Percentiles rank a stretch among this genome's conserved stretches.
Conservation (phyloP, 2,888 invertebrate species). For the Rambutsinella grinnellia region DNA sequence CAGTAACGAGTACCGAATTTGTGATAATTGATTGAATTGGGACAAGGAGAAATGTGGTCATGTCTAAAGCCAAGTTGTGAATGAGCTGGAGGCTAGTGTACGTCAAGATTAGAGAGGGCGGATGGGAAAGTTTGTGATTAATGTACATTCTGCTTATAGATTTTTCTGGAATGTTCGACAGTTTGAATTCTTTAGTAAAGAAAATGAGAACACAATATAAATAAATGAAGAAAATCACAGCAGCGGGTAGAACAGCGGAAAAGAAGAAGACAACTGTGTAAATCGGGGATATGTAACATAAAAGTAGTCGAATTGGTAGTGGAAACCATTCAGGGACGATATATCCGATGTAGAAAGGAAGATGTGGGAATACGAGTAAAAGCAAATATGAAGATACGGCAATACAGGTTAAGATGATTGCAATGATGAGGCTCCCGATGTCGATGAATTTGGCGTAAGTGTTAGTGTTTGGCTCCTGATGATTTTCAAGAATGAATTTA, state of each 20-base stretch:
- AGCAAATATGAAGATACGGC: too few relatives aligned
- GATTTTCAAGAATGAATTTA: too few relatives aligned
- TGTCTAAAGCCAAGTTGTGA: background rate
- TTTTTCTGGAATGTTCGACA: background rate
- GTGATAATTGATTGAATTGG: background rate
- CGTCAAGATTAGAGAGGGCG: background rate
- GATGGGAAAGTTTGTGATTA: too few relatives aligned
- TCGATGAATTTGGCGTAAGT: too few relatives aligned
- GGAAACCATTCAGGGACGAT: background rate
- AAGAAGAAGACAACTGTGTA: background rate
- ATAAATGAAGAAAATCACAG: background rate
- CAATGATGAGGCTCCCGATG: too few relatives aligned
- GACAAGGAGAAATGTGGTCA: background rate
- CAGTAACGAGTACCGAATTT: background rate
- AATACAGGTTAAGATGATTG: too few relatives aligned
- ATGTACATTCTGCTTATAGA: too few relatives aligned
- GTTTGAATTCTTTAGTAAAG: background rate
- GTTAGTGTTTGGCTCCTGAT: too few relatives aligned
- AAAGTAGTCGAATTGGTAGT: background rate
- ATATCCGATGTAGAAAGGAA: background rate
- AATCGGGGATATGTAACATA: background rate
- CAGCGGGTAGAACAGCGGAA: too few relatives aligned
- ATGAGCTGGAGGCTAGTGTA: conserved; percentile 3
- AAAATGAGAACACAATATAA: background rate
- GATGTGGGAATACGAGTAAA: background rate